Evolutionary conservation across 2,797 vertebrate species (phyloP).

Genomic region (Lepilemur septentrionalis): DNA sequence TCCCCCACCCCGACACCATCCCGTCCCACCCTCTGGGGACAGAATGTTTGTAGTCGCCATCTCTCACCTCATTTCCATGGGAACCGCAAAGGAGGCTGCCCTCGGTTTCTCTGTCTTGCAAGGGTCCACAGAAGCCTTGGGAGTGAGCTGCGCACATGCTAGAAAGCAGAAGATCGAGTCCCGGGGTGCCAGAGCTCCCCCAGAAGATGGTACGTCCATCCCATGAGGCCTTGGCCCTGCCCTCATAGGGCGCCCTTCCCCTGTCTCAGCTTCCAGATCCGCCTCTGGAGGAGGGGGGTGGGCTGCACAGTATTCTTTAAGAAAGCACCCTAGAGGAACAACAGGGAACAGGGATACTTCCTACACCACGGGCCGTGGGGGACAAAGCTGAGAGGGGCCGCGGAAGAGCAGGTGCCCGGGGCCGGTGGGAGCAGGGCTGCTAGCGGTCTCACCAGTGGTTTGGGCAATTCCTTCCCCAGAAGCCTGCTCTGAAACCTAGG

Average conservation of each 20-base stretch:
- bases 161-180: not conserved
- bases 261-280: not conserved
- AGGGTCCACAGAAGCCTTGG: not conserved
- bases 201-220: too few species aligned
- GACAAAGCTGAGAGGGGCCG: not conserved
- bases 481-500: not conserved
- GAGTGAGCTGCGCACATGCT: not conserved
- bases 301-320: not conserved
- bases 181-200: not conserved
- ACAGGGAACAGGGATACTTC: not conserved
- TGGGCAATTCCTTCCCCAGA: not conserved
- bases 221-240: not conserved
- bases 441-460: not conserved
- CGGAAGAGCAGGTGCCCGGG: not conserved
- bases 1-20: too few species aligned
- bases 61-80: conserved; percentile 66
- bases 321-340: not conserved
- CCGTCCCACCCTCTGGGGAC: not conserved
- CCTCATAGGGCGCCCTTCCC: not conserved
- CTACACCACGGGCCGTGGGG: not conserved
- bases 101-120: not conserved
- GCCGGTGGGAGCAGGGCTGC: too few species aligned
- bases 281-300: not conserved
- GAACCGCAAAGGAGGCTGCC: conserved; percentile 10
- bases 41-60: accelerated